Conservation (phyloP, 2,888 invertebrate genomes). For the Gerris lacustris region DNA sequence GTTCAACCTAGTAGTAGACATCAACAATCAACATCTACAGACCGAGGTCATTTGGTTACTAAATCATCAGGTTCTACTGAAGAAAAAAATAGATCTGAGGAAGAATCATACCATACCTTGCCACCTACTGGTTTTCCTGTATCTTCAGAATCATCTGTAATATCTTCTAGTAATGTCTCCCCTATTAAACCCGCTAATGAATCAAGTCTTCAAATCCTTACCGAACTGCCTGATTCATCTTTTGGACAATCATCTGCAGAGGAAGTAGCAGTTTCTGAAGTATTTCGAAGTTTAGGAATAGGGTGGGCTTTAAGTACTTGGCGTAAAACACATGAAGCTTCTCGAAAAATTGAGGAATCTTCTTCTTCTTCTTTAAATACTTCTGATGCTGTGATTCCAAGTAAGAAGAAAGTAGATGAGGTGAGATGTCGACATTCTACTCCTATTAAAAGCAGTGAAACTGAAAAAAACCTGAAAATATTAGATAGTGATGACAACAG, state of each 20-base stretch:
- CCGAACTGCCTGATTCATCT: not conserved
- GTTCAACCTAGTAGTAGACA: not conserved
- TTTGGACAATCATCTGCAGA: constrained; percentile 14
- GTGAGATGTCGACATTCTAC: not conserved
- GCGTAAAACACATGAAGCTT: constrained; percentile 16
- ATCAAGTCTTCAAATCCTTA: not conserved
- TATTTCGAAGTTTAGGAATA: constrained; percentile 23
- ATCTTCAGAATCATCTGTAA: not conserved
- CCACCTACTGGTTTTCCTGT: constrained; percentile 1
- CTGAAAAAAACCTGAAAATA: not conserved
- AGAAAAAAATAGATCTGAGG: not conserved
- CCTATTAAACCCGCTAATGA: not conserved
- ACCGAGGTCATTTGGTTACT: not conserved
- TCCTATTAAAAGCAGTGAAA: not conserved
- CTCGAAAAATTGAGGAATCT: not conserved
- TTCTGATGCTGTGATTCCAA: not conserved
- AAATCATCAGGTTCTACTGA: not conserved
- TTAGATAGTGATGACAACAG: not conserved
- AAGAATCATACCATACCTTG: not conserved
- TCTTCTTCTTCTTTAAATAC: not conserved
- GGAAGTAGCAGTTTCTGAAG: constrained; percentile 20
- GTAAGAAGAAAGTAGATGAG: not conserved
- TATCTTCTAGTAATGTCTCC: not conserved
- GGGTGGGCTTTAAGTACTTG: constrained; percentile 24
- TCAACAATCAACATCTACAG: not conserved